Conservation (phyloP, 2,888 invertebrate species). For the Calameuta idolon region DNA sequence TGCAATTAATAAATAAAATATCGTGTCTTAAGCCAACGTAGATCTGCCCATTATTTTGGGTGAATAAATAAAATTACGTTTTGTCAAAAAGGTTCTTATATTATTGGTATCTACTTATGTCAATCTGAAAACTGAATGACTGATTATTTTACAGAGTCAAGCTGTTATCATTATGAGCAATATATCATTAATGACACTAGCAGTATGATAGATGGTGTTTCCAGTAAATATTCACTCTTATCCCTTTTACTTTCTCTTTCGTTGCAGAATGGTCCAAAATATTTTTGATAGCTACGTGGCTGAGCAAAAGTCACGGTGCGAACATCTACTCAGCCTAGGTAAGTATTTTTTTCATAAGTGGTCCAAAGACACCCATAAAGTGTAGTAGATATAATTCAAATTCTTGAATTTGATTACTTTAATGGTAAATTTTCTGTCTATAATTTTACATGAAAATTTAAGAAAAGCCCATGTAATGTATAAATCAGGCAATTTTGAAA, state of each 20-base stretch:
- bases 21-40: neutral
- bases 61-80: neutral
- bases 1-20: neutral
- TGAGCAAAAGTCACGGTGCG: neutral
- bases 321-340: neutral
- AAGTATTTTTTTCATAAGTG: neutral
- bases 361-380: no score
- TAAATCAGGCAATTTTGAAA: no score
- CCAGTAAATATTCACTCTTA: neutral
- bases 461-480: no score
- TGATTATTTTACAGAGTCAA: no score
- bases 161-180: no score
- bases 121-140: no score
- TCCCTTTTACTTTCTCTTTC: neutral
- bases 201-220: neutral
- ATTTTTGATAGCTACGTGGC: neutral
- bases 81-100: neutral
- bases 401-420: no score
- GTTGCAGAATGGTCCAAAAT: neutral
- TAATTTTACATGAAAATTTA: no score
- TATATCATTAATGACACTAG: neutral
- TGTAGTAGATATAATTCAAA: no score
- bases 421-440: no score
- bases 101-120: no score
- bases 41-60: neutral